Percentiles rank a stretch among this genome's conserved stretches.
Conservation (phyloP, 2,888 invertebrate genomes). For the Apodemia hepburni region DNA sequence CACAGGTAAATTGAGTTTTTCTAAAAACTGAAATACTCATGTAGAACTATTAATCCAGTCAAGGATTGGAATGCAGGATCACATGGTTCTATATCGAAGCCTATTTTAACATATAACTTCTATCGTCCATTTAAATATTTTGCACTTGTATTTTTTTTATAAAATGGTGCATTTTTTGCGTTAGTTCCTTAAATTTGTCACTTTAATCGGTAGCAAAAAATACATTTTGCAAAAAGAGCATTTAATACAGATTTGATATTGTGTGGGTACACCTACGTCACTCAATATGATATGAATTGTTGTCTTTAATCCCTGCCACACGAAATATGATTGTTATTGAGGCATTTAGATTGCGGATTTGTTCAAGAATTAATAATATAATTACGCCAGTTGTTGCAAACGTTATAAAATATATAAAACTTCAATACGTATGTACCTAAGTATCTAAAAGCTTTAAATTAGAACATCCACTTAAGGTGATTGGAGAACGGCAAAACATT, state of each 20-base stretch:
- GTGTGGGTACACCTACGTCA: slow-evolving; percentile 65
- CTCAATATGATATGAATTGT: slow-evolving; percentile 58
- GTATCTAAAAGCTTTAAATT: no score
- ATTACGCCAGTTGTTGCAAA: slow-evolving; percentile 1
- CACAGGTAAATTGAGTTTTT: no score
- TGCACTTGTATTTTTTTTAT: not conserved
- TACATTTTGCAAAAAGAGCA: slow-evolving; percentile 62
- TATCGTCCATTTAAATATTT: not conserved
- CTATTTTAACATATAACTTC: no score
- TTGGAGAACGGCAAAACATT: no score
- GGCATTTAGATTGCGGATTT: slow-evolving; percentile 5
- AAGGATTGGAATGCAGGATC: no score
- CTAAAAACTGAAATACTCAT: no score
- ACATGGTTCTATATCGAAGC: no score
- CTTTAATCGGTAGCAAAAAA: slow-evolving; percentile 52
- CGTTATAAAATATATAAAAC: not conserved
- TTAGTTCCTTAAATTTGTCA: slow-evolving; percentile 43
- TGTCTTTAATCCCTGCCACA: slow-evolving; percentile 36
- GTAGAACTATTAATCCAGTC: no score
- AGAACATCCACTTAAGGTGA: no score
- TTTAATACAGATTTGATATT: slow-evolving; percentile 67
- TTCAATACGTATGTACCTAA: no score
- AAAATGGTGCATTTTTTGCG: not conserved
- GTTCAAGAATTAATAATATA: slow-evolving; percentile 6
- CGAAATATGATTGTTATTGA: slow-evolving; percentile 3